These are phyloP conservation scores for Drymonia ruficornis DNA, from an alignment of 2,888 invertebrate genomes.

Conservation along the genomic window DNA sequence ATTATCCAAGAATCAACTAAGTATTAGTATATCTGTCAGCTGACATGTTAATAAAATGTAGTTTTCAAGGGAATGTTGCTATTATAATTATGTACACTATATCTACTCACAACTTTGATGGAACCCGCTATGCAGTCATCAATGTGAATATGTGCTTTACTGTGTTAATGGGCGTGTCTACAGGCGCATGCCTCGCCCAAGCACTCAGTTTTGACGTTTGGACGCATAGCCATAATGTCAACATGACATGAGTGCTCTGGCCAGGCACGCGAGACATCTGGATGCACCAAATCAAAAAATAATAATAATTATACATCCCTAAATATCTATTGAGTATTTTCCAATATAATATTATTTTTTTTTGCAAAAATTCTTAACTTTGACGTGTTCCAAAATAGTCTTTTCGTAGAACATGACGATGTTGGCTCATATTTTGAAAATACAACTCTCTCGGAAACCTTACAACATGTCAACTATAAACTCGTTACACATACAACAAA, in stretches of 20 bases:
- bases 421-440: too few relatives aligned
- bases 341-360: background rate
- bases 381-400: background rate
- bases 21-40: conserved; percentile 15
- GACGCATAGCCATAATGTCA: too few relatives aligned
- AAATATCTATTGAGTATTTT: conserved; percentile 1
- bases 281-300: too few relatives aligned
- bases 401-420: background rate
- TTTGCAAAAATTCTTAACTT: background rate
- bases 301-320: background rate
- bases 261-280: too few relatives aligned
- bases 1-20: conserved; percentile 23
- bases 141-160: background rate
- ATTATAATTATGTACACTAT: conserved; percentile 1
- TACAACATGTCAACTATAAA: conserved; percentile 15
- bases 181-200: too few relatives aligned
- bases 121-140: background rate
- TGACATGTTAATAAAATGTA: conserved; percentile 9
- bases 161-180: too few relatives aligned
- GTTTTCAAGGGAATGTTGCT: conserved; percentile 4
- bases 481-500: conserved; percentile 18
- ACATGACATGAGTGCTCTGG: too few relatives aligned
- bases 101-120: background rate
- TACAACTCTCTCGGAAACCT: background rate
- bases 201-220: too few relatives aligned